Conservation (phyloP, 2,797 vertebrate species). For the Balearica regulorum region DNA sequence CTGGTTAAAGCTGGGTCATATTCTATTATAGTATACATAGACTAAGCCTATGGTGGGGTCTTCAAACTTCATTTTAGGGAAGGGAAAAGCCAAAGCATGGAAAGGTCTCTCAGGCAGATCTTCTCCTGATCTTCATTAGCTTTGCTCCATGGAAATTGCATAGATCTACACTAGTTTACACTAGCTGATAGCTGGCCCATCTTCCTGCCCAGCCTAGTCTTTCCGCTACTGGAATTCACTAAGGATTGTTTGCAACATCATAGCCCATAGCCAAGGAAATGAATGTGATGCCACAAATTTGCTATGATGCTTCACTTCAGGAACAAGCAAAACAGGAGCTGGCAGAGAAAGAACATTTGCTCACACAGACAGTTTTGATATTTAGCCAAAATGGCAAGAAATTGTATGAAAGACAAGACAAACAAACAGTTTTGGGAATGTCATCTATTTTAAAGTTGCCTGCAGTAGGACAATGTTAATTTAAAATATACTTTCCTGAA, state of each 20-base stretch:
- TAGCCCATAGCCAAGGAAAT: slow-evolving; percentile 49
- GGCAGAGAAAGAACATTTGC: slow-evolving; percentile 65
- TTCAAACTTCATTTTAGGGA: not conserved
- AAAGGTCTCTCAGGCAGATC: not conserved
- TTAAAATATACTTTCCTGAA: slow-evolving; percentile 3
- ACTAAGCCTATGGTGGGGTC: not conserved
- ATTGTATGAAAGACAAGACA: slow-evolving; percentile 64
- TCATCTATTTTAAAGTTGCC: slow-evolving; percentile 45
- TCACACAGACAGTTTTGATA: slow-evolving; percentile 62
- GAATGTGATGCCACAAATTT: slow-evolving; percentile 59
- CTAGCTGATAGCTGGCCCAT: not conserved
- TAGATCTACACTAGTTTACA: not conserved
- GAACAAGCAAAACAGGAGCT: slow-evolving; percentile 59
- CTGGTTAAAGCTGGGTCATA: not conserved
- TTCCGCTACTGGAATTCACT: slow-evolving; percentile 14
- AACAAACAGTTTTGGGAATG: slow-evolving; percentile 55
- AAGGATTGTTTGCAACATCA: slow-evolving; percentile 7
- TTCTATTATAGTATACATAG: not conserved
- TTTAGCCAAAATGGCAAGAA: slow-evolving; percentile 64
- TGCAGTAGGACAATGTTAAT: not conserved
- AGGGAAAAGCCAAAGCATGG: not conserved
- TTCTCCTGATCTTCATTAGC: not conserved
- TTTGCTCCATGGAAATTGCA: not conserved
- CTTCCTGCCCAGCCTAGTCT: slow-evolving; percentile 21
- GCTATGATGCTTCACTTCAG: slow-evolving; percentile 57